These are phyloP conservation scores for Stichopus chloronotus DNA, from an alignment of 35 echinoderm and acorn worm species.

Conservation along the genomic window DNA sequence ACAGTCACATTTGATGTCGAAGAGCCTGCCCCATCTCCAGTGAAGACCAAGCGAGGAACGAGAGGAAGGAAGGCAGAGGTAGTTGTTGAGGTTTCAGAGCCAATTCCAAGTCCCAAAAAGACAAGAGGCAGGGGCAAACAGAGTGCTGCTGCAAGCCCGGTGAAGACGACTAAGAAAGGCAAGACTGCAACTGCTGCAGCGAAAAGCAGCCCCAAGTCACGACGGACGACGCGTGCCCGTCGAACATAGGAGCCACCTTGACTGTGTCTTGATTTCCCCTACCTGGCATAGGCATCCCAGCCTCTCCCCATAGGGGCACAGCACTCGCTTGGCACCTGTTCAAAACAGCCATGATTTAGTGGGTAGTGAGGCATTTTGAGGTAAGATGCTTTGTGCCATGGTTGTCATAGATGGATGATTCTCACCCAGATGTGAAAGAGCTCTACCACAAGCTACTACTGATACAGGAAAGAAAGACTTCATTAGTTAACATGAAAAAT, in stretches of 20 bases:
- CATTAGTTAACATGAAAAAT: neutral
- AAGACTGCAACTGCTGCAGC: constrained; percentile 44
- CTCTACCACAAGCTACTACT: neutral
- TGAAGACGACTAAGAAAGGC: constrained; percentile 46
- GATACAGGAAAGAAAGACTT: neutral
- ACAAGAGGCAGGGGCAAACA: constrained; percentile 50
- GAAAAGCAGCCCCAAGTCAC: constrained; percentile 34
- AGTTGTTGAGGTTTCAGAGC: neutral
- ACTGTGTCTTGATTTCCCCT: neutral
- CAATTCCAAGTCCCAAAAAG: constrained; percentile 71
- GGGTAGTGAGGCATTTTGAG: too few species aligned
- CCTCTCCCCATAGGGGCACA: too few species aligned
- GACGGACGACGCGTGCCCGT: neutral
- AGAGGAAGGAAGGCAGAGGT: constrained; percentile 35
- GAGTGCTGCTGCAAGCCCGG: constrained; percentile 47
- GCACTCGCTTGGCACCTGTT: too few species aligned
- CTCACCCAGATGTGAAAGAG: too few species aligned
- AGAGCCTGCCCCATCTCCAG: neutral
- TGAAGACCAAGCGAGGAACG: constrained; percentile 33
- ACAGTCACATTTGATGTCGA: neutral
- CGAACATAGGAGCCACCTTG: constrained; percentile 21
- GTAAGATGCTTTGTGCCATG: too few species aligned
- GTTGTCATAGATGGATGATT: too few species aligned
- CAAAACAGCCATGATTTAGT: too few species aligned
- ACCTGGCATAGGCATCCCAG: too few species aligned